These are phyloP conservation scores for Drosophila busckii DNA, from an alignment of 1,140 invertebrate genomes.

Conservation along the genomic window DNA sequence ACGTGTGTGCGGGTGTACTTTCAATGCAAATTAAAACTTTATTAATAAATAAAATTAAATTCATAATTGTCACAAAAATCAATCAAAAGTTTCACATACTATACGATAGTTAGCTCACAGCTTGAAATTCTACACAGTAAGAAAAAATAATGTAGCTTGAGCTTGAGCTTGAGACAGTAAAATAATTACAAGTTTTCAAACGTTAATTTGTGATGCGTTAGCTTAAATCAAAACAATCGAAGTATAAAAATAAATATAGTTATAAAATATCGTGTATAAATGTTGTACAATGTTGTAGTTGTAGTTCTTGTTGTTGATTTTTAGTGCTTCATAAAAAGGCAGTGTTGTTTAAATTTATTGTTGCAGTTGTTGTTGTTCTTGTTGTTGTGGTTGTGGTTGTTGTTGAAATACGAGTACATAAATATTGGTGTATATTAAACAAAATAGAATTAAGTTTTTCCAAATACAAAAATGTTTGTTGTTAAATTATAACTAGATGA, in stretches of 20 bases:
- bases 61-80: slow-evolving; percentile 55
- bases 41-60: slow-evolving; percentile 71
- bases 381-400: slow-evolving; percentile 40
- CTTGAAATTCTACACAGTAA: slow-evolving; percentile 33
- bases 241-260: slow-evolving; percentile 10
- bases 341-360: slow-evolving; percentile 57
- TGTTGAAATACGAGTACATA: slow-evolving; percentile 26
- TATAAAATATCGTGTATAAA: slow-evolving; percentile 17
- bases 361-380: slow-evolving; percentile 25
- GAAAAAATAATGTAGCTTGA: slow-evolving; percentile 14
- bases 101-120: slow-evolving; percentile 73
- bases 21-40: slow-evolving; percentile 68
- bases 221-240: slow-evolving; percentile 2
- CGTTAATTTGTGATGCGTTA: slow-evolving; percentile 42
- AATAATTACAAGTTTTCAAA: slow-evolving; percentile 17
- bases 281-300: slow-evolving; percentile 30
- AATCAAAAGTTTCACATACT: slow-evolving; percentile 55
- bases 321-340: slow-evolving; percentile 60
- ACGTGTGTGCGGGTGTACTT: too few relatives aligned
- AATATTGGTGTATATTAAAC: slow-evolving; percentile 6
- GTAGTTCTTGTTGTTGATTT: slow-evolving; percentile 26
- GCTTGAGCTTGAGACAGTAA: slow-evolving; percentile 19
- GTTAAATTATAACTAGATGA: slow-evolving; percentile 38
- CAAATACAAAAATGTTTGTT: slow-evolving; percentile 6
- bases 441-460: slow-evolving; percentile 4